Base-by-base conservation (phyloP, 2,797 vertebrate genomes). In the Cyclopterus lumpus region DNA sequence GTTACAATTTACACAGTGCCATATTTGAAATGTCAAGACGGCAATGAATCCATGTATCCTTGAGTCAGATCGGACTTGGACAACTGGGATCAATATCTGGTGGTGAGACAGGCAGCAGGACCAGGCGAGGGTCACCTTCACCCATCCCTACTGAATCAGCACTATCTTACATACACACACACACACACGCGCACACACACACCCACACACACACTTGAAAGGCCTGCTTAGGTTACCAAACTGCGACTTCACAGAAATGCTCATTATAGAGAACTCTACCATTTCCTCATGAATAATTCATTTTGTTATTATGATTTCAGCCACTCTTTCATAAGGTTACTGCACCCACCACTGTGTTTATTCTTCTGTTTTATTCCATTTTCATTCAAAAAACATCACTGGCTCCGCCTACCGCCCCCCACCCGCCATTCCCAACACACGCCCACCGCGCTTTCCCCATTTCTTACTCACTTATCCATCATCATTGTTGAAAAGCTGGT, bases 91-190 rank as follows among this genome's bases (percentile, higher is more conserved):
- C 94, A 81, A 94, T 94, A 93, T 90, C 85, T 93, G 92, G 91
- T 91, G 86, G 91, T 88, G 92, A 92, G 93, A 92, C 85, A 89
- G 85, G 86, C 89, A 85, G 87, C 77, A 77, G 86, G 88, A 93
- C 88, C 79, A 87, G 87, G 78, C 69, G 71, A 90, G 91, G 94
- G 95, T 96, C 94, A 96, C 95, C 95, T 96, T 96, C 95, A 95
- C 69, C 86, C 86, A 90, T 90, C 91, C 87, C 86, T 82, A 88
- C 93, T 95, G 95, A 95, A 93, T 96, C 95, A 96, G 95, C 95
- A 96, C 77, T 88, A 93, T 93, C 93, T 88, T 75, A 22, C 48
- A 49, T 22, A 6, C 49, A 36, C 78, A 67, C 63, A 40, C 76
- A 80, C 71, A 28, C 82, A 71, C 59, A 57, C 71, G 46, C 44